A percentile compares a stretch with the other conserved stretches of the same genome.
These are phyloP conservation scores for Drosophila quadrilineata DNA, from an alignment of 1,140 invertebrate species.

Conservation along the genomic window DNA sequence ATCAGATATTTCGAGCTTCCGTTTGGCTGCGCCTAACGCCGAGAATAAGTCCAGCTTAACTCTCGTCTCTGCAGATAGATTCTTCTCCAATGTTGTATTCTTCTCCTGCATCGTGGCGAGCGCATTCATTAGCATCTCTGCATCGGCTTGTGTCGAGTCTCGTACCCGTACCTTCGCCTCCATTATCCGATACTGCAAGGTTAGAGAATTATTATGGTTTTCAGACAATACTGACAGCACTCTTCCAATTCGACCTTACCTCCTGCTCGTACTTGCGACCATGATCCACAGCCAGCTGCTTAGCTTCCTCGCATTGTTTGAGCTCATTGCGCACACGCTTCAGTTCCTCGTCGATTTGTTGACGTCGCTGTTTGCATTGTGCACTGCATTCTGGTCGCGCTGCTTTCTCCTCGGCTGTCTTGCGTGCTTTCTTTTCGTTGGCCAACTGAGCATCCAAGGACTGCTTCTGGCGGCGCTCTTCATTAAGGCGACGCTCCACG, in stretches of 20 bases:
- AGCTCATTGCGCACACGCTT: constrained; percentile 88
- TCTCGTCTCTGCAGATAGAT: constrained; percentile 95
- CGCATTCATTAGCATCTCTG: constrained; percentile 91
- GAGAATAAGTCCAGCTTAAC: constrained; percentile 98
- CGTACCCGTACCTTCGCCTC: constrained; percentile 80
- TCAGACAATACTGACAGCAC: no score
- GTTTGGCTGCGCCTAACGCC: constrained; percentile 95
- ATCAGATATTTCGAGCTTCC: constrained; percentile 95
- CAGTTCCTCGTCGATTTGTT: constrained; percentile 90
- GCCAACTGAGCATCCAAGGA: constrained; percentile 89
- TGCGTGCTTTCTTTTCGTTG: constrained; percentile 88
- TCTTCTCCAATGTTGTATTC: constrained; percentile 93
- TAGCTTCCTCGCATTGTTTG: constrained; percentile 87
- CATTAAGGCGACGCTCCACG: constrained; percentile 90
- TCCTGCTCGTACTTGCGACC: constrained; percentile 76
- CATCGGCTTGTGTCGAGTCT: constrained; percentile 89
- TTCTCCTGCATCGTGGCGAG: constrained; percentile 92
- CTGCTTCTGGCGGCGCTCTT: constrained; percentile 90
- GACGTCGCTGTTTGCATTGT: constrained; percentile 88
- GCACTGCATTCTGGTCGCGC: constrained; percentile 87
- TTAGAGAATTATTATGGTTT: background rate
- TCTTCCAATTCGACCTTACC: constrained; percentile 25
- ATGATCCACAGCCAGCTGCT: constrained; percentile 72
- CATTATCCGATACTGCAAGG: constrained; percentile 59
- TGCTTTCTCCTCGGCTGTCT: constrained; percentile 86